Evolutionary conservation across 2,113 vertebrate species (phyloP), one percentile per base, ranked within the genome.

Genomic region (Conger conger): DNA sequence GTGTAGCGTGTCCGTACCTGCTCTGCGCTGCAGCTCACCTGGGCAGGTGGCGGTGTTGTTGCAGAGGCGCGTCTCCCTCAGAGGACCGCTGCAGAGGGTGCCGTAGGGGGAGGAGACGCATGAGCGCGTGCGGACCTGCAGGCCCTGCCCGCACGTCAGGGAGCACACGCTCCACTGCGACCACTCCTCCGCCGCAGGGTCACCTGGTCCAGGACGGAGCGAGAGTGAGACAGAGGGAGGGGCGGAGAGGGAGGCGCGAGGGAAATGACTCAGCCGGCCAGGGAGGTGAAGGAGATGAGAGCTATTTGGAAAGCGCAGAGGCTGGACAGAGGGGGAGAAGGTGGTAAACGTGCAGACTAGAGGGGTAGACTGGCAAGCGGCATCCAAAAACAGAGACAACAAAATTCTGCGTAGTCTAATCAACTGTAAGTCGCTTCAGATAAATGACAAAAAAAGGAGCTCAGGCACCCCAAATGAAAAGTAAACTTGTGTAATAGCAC

Each of bases 91-190:
- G 95, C 98, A 99, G 90, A 99, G 94, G 2, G 98, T 99, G 86
- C 98, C 98, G 85, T 99, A 99, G 2, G 98, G 98, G 18, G 98
- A 99, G 20, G 98, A 98, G 87, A 99, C 97, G 1, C 98, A 99
- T 42, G 98, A 99, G 40, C 98, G 97, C 0, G 97, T 98, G 88
- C 98, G 96, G 90, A 98, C 97, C 93, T 99, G 98, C 93, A 96
- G 97, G 86, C 98, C 98, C 91, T 99, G 97, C 68, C 98, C 98
- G 38, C 98, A 99, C 0, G 98, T 99, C 91, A 99, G 95, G 2
- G 98, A 99, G 92, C 98, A 99, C 86, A 98, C 96, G 27, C 98
- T 99, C 98, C 98, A 99, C 91, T 97, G 97, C 2, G 98, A 99
- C 98, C 98, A 99, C 88, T 98, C 97, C 92, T 99, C 98, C 0